Percentiles rank a stretch among this genome's conserved stretches.
These are phyloP conservation scores for Cyrtonyx montezumae DNA, from an alignment of 2,113 vertebrate genomes.

Conservation along the genomic window DNA sequence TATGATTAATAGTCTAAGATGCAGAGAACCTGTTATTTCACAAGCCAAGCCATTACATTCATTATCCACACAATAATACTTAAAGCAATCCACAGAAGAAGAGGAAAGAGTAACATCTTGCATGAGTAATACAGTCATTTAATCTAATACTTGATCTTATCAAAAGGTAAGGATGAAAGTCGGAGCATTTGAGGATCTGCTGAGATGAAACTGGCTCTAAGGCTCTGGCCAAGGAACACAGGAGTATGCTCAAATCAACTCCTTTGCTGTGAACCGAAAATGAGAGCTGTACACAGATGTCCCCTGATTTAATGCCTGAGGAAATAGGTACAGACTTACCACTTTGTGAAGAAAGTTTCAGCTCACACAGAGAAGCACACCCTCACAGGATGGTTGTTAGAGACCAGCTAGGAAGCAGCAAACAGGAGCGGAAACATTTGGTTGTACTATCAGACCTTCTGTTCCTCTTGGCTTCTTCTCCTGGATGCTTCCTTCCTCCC, in stretches of 20 bases:
- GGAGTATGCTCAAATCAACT: neutral
- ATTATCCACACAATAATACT: neutral
- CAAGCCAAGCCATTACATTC: neutral
- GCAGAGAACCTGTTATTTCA: neutral
- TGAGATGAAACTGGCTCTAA: neutral
- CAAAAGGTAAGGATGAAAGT: neutral
- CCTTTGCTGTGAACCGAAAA: neutral
- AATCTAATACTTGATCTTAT: neutral
- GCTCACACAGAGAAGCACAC: accelerated
- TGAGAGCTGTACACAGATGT: neutral
- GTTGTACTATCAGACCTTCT: neutral
- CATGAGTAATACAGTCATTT: neutral
- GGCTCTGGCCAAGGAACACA: neutral
- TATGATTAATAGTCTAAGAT: neutral
- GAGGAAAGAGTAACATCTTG: neutral
- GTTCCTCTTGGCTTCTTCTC: neutral
- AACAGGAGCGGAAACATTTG: neutral
- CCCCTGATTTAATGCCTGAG: neutral
- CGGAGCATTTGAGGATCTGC: neutral
- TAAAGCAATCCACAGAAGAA: neutral
- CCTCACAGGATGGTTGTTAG: neutral
- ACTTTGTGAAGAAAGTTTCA: neutral
- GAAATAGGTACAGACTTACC: neutral
- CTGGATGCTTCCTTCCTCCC: neutral
- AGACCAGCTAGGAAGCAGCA: neutral